These are phyloP conservation scores for Strigops habroptila DNA, from an alignment of 2,113 vertebrate genomes.

Conservation along the genomic window DNA sequence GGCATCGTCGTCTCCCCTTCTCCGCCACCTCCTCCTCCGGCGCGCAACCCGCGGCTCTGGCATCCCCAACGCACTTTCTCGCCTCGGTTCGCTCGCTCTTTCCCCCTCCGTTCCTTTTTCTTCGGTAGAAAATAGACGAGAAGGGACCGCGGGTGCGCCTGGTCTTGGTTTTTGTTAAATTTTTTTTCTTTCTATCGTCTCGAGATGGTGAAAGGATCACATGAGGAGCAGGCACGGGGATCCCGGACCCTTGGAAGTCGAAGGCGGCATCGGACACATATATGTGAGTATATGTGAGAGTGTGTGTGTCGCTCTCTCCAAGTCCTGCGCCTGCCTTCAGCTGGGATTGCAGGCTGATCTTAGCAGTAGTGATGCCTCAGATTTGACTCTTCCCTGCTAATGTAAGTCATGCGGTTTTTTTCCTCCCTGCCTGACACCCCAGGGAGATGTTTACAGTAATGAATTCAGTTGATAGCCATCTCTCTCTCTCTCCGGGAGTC, in stretches of 20 bases:
- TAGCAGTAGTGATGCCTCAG: conserved; percentile 74
- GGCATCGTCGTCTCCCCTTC: conserved; percentile 69
- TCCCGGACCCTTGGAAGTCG: not conserved
- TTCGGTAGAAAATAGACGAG: not conserved
- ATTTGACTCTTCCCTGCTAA: conserved; percentile 68
- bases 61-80: conserved; percentile 70
- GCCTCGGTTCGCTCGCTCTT: not conserved
- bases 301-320: not conserved
- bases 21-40: conserved; percentile 70
- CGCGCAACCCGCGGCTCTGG: conserved; percentile 60
- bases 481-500: conserved; percentile 68
- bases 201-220: not conserved
- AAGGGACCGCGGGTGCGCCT: not conserved
- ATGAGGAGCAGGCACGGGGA: not conserved
- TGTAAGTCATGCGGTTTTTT: conserved; percentile 73
- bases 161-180: not conserved
- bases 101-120: not conserved
- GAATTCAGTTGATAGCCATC: conserved; percentile 78
- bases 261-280: not conserved
- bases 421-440: conserved; percentile 74
- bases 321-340: conserved; percentile 59
- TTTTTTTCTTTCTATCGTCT: not conserved
- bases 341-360: conserved; percentile 60
- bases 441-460: conserved; percentile 85
- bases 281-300: not conserved